Evolutionary conservation across 2,888 invertebrate genomes (phyloP).

Genomic region (Drosophila siamana): DNA sequence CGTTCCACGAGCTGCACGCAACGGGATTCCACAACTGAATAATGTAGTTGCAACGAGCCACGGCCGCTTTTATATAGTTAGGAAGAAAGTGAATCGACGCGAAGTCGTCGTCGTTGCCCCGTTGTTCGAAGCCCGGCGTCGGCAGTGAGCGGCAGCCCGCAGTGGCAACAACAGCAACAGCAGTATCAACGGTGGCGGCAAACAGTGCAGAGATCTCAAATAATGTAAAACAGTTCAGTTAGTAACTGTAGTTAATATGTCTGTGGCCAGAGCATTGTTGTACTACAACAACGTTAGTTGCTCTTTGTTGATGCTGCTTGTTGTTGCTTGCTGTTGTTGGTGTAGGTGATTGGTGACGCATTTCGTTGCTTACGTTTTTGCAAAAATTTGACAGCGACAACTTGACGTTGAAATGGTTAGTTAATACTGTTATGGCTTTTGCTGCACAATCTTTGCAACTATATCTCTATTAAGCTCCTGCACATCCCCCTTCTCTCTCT

Average conservation of each 20-base stretch:
- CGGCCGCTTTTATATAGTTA: conserved; percentile 85
- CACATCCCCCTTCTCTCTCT: neutral
- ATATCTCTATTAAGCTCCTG: conserved; percentile 18
- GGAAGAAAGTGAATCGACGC: conserved; percentile 84
- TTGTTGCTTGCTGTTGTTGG: neutral
- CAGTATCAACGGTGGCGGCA: conserved; percentile 24
- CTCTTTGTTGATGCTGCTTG: neutral
- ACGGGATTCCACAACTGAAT: conserved; percentile 86
- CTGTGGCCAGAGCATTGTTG: conserved; percentile 40
- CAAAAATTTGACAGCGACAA: conserved; percentile 50
- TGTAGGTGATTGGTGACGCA: conserved; percentile 60
- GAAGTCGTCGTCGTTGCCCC: conserved; percentile 27
- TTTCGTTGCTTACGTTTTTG: conserved; percentile 24
- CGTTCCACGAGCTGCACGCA: conserved; percentile 82
- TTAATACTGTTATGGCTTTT: conserved; percentile 51
- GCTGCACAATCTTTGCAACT: conserved; percentile 13
- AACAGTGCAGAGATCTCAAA: conserved; percentile 47
- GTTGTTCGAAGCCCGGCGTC: neutral
- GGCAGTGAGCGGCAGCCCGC: conserved; percentile 24
- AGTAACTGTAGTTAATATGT: conserved; percentile 42
- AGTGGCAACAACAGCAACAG: conserved; percentile 17
- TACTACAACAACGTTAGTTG: conserved; percentile 1
- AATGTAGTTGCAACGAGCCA: conserved; percentile 84
- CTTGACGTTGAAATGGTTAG: conserved; percentile 45
- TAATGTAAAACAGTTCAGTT: conserved; percentile 64